Evolutionary conservation across 2,888 invertebrate genomes (phyloP).

Genomic region (Sminthurinus aureus): DNA sequence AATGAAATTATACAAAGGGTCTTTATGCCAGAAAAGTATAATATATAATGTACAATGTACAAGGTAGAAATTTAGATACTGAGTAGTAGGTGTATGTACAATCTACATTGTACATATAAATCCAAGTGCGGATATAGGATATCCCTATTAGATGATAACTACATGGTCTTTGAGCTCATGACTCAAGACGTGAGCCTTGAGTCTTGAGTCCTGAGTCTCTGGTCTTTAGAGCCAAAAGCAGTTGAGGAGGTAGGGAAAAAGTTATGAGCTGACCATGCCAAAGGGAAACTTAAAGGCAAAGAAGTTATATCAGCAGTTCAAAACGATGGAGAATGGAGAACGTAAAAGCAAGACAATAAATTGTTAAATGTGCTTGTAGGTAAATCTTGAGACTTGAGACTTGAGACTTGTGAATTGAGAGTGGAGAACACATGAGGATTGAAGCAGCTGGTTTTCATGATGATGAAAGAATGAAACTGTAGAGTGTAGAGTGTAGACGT

Average conservation of each 20-base stretch:
- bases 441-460: constrained; percentile 21
- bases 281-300: neutral
- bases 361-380: constrained; percentile 48
- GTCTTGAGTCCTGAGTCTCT: too few relatives aligned
- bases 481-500: constrained; percentile 9
- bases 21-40: neutral
- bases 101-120: neutral
- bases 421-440: constrained; percentile 7
- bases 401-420: neutral
- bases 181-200: too few relatives aligned
- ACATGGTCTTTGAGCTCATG: too few relatives aligned
- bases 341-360: constrained; percentile 37
- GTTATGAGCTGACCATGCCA: neutral
- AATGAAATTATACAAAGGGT: neutral
- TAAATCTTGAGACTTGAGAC: constrained; percentile 41
- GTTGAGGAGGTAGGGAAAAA: neutral
- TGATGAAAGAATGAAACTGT: constrained; percentile 30
- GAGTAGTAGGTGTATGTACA: too few relatives aligned
- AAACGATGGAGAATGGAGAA: constrained; percentile 15
- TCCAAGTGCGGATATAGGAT: too few relatives aligned
- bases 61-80: too few relatives aligned
- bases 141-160: too few relatives aligned
- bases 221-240: neutral
- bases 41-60: neutral
- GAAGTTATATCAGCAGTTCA: too few relatives aligned